These are phyloP conservation scores for Egretta garzetta DNA, from an alignment of 2,113 vertebrate species.

Conservation along the genomic window DNA sequence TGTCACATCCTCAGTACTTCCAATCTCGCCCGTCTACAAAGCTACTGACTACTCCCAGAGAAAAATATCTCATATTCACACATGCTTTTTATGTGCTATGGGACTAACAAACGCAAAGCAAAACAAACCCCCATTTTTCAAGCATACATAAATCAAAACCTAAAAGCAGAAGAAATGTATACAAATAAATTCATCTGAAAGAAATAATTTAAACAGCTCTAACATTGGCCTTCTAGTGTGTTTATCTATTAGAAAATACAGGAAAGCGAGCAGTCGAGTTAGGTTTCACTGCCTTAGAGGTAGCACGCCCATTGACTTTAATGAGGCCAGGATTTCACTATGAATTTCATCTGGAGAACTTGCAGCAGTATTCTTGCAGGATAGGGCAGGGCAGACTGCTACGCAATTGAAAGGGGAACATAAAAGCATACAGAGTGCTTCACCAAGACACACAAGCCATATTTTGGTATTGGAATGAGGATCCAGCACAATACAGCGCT, in stretches of 20 bases:
- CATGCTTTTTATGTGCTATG: not conserved
- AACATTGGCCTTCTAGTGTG: not conserved
- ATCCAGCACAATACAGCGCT: not conserved
- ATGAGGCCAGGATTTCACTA: not conserved
- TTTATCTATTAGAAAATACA: not conserved
- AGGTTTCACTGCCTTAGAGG: not conserved
- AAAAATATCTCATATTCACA: not conserved
- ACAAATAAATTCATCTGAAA: not conserved
- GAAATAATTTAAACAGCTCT: not conserved
- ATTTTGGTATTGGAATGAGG: not conserved
- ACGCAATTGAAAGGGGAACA: not conserved
- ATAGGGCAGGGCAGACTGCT: not conserved
- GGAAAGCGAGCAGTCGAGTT: not conserved
- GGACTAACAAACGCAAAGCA: not conserved
- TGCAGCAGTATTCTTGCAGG: not conserved
- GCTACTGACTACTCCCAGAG: not conserved
- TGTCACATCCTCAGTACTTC: not conserved
- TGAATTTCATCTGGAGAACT: not conserved
- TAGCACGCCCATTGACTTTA: not conserved
- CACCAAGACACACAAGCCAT: not conserved
- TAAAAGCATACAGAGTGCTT: not conserved
- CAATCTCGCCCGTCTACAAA: not conserved
- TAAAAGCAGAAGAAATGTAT: not conserved
- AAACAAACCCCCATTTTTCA: not conserved
- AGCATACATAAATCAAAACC: not conserved